Base-by-base conservation (phyloP, 2,113 vertebrate species). In the Motacilla tschutschensis region DNA sequence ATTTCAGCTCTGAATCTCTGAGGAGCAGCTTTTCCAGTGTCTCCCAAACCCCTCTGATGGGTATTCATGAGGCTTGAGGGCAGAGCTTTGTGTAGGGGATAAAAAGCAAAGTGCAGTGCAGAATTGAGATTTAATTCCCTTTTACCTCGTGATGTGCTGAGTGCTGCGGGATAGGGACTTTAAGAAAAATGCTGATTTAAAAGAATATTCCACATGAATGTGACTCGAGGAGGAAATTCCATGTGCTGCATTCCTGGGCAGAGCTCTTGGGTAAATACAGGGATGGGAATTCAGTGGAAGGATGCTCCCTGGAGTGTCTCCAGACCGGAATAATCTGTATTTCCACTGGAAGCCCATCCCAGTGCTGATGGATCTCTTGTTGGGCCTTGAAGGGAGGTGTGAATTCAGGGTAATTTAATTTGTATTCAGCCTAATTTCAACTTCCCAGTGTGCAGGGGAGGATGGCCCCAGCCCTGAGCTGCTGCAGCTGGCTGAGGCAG, bases 281-380 rank as follows among this genome's bases (percentile, higher is more conserved):
- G 0, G 60, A 8, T 83, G 83, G 64, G 76, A 31, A 25, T 65
- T 36, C 0, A 36, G 38, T 48, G 12, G 53, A 21, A 44, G 53
- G 66, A 44, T 7, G 0, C 24, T 40, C 81, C 3, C 19, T 70
- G 66, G 15, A 10, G 47, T 0, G 4, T 18, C 62, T 43, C 54
- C 43, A 15, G 0, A 0, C 65, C 54, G 54, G n/a, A 47, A 28
- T 8, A 31, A 55, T 72, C 46, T 51, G 16, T 3, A 1, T 72
- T 88, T 72, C 73, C 84, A 21, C 83, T 67, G 44, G 60, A 40
- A 58, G 43, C 53, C 14, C 6, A 8, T n/a, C 64, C 9, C 9
- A 13, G 17, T 24, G 78, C 77, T 4, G 8, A 6, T 12, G 60
- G 29, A 6, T 21, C 33, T 47, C 54, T 16, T 13, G 36, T 14